phyloP scores from a whole-genome alignment of 2,888 invertebrate genomes.

The Lottia scabra region DNA sequence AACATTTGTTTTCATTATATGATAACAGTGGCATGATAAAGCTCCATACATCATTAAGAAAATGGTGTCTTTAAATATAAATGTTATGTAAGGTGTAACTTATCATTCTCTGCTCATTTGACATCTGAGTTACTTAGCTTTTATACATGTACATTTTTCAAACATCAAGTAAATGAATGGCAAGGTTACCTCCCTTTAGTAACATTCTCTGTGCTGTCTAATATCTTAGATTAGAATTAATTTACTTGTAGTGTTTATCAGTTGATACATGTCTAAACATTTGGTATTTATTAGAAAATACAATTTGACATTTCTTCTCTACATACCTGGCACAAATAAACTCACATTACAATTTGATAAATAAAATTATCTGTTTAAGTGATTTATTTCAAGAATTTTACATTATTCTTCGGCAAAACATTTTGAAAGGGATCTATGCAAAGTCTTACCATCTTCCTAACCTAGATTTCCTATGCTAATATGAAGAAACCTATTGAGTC shows the following conservation, averaged over 20 bases:
- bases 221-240: neutral
- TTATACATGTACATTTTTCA: too few relatives aligned
- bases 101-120: neutral
- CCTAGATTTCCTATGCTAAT: too few relatives aligned
- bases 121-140: neutral
- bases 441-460: too few relatives aligned
- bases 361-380: too few relatives aligned
- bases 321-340: neutral
- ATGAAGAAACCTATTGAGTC: too few relatives aligned
- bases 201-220: too few relatives aligned
- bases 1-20: conserved; percentile 50
- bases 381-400: too few relatives aligned
- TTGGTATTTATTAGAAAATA: conserved; percentile 2
- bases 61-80: neutral
- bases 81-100: conserved; percentile 1
- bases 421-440: too few relatives aligned
- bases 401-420: too few relatives aligned
- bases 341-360: too few relatives aligned
- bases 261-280: conserved; percentile 6
- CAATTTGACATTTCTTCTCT: neutral
- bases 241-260: neutral
- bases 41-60: conserved; percentile 24
- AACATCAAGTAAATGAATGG: too few relatives aligned
- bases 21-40: conserved; percentile 46
- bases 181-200: neutral